Conservation (phyloP, 92 coral and sea anemone species). For the Parazoanthus swiftii region DNA sequence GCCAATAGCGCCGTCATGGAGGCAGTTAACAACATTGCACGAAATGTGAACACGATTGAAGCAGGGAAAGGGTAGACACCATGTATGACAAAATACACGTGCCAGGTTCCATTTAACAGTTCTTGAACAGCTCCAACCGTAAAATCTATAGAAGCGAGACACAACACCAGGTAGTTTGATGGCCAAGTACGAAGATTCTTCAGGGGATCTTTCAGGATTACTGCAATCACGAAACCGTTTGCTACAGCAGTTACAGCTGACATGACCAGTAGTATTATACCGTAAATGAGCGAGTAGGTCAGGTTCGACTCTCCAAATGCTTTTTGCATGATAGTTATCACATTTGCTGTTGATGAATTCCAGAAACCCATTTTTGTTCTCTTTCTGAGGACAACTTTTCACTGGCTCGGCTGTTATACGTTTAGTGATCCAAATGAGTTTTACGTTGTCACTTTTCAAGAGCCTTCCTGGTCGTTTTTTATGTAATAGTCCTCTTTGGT, state of each 20-base stretch:
- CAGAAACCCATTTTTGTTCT: background rate
- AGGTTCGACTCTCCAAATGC: background rate
- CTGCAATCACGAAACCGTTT: conserved; percentile 25
- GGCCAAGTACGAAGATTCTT: conserved; percentile 29
- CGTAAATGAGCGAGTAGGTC: conserved; percentile 10
- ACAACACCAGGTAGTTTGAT: conserved; percentile 23
- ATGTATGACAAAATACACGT: background rate
- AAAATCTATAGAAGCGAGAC: conserved; percentile 29
- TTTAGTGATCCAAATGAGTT: too few relatives aligned
- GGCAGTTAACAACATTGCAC: conserved; percentile 25
- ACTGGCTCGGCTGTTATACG: too few relatives aligned
- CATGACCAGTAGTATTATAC: background rate
- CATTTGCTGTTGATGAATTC: conserved; percentile 2
- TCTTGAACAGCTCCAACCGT: conserved; percentile 36
- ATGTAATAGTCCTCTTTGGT: too few relatives aligned
- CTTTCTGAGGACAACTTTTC: too few relatives aligned
- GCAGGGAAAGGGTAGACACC: conserved; percentile 27
- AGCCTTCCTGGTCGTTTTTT: too few relatives aligned
- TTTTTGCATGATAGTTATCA: background rate
- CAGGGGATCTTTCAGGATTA: conserved; percentile 5
- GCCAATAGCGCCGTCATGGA: conserved; percentile 37
- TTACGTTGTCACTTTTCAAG: too few relatives aligned
- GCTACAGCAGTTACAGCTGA: conserved; percentile 6
- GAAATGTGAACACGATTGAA: conserved; percentile 19
- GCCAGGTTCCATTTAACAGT: conserved; percentile 31